A percentile compares a stretch with the other conserved stretches of the same genome.
Evolutionary conservation across 2,888 invertebrate genomes (phyloP).

Genomic region (Osmoderma eremita): DNA sequence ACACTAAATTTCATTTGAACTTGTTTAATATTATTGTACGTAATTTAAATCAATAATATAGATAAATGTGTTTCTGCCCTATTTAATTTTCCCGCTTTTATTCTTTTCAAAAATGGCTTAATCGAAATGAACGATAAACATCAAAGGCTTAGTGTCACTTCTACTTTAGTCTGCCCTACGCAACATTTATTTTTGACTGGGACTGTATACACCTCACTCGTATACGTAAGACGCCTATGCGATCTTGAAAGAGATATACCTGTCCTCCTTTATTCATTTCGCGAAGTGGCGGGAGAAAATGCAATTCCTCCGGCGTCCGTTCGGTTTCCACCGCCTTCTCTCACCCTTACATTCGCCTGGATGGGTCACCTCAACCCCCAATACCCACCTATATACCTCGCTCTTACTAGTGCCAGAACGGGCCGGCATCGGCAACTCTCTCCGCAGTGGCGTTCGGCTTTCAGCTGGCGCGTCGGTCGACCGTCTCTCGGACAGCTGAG

Average conservation of each 20-base stretch:
- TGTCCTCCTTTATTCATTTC: slow-evolving; percentile 52
- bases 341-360: slow-evolving; percentile 48
- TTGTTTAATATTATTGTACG: too few relatives aligned
- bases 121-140: too few relatives aligned
- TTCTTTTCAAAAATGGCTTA: too few relatives aligned
- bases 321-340: slow-evolving; percentile 50
- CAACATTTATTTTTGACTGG: not conserved
- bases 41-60: too few relatives aligned
- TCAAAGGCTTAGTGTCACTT: too few relatives aligned
- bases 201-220: slow-evolving; percentile 2
- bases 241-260: slow-evolving; percentile 32
- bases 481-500: slow-evolving; percentile 62
- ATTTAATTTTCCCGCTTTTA: too few relatives aligned
- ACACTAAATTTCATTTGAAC: too few relatives aligned
- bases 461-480: slow-evolving; percentile 9
- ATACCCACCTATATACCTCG: not conserved
- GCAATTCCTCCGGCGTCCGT: slow-evolving; percentile 58
- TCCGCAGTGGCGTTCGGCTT: not conserved
- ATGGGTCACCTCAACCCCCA: slow-evolving; percentile 11
- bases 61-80: too few relatives aligned
- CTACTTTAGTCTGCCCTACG: too few relatives aligned
- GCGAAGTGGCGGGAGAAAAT: slow-evolving; percentile 54
- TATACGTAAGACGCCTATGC: not conserved
- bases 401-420: too few relatives aligned
- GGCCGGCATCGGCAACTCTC: too few relatives aligned